Base-by-base conservation (phyloP, 2,113 vertebrate species). In the Burhinus bistriatus region DNA sequence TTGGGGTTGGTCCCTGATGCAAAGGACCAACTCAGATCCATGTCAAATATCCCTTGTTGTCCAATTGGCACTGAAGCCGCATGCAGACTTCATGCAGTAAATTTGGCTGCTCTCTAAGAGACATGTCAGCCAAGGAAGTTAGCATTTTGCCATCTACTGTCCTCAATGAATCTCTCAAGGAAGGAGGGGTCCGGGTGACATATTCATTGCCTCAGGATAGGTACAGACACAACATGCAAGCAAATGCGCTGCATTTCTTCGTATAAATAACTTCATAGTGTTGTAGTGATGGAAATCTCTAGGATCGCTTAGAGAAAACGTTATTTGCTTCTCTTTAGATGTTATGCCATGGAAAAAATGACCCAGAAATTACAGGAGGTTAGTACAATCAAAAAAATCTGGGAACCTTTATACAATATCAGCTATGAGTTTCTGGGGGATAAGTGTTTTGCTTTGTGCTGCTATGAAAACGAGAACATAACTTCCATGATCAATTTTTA, bases 61-160 rank as follows among this genome's bases (percentile, higher is more conserved):
- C 36, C 71, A 55, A 55, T 45, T 78, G 44, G 77, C 49, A 87
- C 36, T 38, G 64, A 91, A 82, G 52, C 25, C 49, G 15, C 25
- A 32, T 51, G 44, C 78, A 71, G 49, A 34, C 49, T 79, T 44
- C 55, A 21, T 6, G 58, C 58, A 69, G 23, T 69, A 85, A 57
- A 84, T 73, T 54, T 94, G 83, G 26, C 78, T 91, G 30, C 55
- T 92, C 57, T 88, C 23, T 81, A 59, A 36, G 22, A 88, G 80
- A 78, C 80, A 82, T 6, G 15, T 61, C 42, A 94, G 62, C 69
- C 69, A 94, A 94, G 76, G 84, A 95, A 66, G 14, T 71, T 55
- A 90, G 42, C 44, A 47, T 89, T 91, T 96, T 96, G 72, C 77
- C 40, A n/a, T 96, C 83, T 80, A 66, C 72, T 87, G 47, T 89